Conservation (phyloP, 2,113 vertebrate genomes). For the Percopsis transmontana region DNA sequence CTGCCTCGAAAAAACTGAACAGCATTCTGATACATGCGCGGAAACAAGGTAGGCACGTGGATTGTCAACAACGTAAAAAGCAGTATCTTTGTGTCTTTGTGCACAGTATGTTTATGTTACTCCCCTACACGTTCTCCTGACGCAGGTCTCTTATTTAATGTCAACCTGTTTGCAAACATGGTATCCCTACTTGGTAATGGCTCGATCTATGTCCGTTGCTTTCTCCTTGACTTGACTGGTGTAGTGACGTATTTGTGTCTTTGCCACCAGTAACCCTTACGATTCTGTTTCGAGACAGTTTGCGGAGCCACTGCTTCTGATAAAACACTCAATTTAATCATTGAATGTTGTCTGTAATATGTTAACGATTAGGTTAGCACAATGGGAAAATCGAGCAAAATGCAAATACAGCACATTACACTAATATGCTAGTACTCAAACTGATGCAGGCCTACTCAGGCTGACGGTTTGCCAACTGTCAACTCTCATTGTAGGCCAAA, state of each 20-base stretch:
- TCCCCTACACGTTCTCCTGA: too few relatives aligned
- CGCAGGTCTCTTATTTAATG: not conserved
- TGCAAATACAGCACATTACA: too few relatives aligned
- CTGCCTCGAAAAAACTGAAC: conserved; percentile 64
- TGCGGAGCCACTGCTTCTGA: not conserved
- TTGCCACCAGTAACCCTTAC: not conserved
- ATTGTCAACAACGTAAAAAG: not conserved
- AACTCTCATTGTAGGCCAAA: too few relatives aligned
- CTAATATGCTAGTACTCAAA: too few relatives aligned
- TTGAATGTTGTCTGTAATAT: not conserved
- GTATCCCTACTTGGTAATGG: not conserved
- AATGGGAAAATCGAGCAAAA: too few relatives aligned
- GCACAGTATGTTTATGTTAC: too few relatives aligned
- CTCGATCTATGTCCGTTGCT: conserved; percentile 34
- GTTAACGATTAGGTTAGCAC: not conserved
- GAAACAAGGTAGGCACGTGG: conserved; percentile 75
- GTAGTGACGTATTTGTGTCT: not conserved
- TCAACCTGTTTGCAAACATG: not conserved
- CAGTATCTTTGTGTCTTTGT: too few relatives aligned
- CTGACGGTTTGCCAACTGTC: too few relatives aligned
- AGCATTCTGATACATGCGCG: conserved; percentile 55
- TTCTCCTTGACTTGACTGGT: not conserved
- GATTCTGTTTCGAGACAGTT: too few relatives aligned
- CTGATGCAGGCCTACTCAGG: too few relatives aligned
- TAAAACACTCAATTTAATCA: not conserved